phyloP scores from a whole-genome alignment of 2,888 invertebrate genomes.

The Trilocha varians region DNA sequence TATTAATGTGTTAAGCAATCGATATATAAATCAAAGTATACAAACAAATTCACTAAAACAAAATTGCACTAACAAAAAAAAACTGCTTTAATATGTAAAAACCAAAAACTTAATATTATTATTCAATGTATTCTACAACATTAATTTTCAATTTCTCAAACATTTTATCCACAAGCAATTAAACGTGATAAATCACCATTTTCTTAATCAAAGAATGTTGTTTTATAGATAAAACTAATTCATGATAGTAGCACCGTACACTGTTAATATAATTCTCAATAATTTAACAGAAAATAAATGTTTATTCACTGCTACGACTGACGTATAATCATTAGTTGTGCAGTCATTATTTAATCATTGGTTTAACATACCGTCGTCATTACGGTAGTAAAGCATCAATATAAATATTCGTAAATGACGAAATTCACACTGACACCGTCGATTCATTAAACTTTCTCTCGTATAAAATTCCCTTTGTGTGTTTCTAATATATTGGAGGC shows the following conservation, averaged over 20 bases:
- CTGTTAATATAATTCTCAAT: conserved; percentile 4
- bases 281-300: conserved; percentile 6
- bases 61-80: too few relatives aligned
- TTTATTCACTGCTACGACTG: conserved; percentile 2
- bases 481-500: not conserved
- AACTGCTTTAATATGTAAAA: too few relatives aligned
- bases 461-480: conserved; percentile 4
- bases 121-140: too few relatives aligned
- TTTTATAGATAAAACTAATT: not conserved
- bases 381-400: conserved; percentile 20
- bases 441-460: conserved; percentile 41
- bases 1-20: too few relatives aligned
- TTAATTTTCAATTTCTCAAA: not conserved
- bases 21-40: too few relatives aligned
- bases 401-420: conserved; percentile 33
- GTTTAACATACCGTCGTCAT: conserved; percentile 8
- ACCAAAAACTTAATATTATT: too few relatives aligned
- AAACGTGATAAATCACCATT: not conserved
- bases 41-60: too few relatives aligned
- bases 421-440: conserved; percentile 29
- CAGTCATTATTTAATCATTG: conserved; percentile 8
- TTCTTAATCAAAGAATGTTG: not conserved
- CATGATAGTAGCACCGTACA: not conserved
- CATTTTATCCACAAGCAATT: not conserved
- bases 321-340: conserved; percentile 10